phyloP scores from a whole-genome alignment of 2,113 vertebrate species.

The Poicephalus meyeri region DNA sequence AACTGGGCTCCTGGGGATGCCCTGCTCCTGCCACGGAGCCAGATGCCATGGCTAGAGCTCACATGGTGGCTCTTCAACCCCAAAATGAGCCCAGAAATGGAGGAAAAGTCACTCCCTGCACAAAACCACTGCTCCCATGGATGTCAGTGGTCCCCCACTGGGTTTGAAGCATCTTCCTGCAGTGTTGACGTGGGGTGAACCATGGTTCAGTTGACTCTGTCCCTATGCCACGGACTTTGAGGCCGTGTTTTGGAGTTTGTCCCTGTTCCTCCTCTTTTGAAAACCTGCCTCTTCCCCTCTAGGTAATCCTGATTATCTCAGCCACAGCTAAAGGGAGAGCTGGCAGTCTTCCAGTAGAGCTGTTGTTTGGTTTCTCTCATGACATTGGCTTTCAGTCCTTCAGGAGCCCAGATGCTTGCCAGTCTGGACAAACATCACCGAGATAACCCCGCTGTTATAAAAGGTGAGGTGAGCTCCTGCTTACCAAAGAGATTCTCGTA shows the following conservation, averaged over 20 bases:
- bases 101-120: neutral
- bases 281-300: neutral
- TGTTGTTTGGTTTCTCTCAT: neutral
- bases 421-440: neutral
- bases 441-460: neutral
- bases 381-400: neutral
- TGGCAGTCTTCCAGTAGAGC: neutral
- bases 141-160: rapidly evolving
- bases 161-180: neutral
- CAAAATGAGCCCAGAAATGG: neutral
- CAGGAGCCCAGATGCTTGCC: neutral
- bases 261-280: neutral
- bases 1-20: neutral
- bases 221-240: neutral
- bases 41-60: neutral
- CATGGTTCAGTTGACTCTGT: neutral
- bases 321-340: neutral
- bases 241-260: neutral
- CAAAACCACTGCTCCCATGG: neutral
- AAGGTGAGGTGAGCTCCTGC: constrained; percentile 19
- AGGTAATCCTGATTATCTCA: neutral
- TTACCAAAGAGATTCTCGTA: neutral
- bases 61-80: rapidly evolving
- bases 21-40: rapidly evolving
- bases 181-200: rapidly evolving